Evolutionary conservation across 2,888 invertebrate genomes (phyloP).

Genomic region (Pheosia tremula): DNA sequence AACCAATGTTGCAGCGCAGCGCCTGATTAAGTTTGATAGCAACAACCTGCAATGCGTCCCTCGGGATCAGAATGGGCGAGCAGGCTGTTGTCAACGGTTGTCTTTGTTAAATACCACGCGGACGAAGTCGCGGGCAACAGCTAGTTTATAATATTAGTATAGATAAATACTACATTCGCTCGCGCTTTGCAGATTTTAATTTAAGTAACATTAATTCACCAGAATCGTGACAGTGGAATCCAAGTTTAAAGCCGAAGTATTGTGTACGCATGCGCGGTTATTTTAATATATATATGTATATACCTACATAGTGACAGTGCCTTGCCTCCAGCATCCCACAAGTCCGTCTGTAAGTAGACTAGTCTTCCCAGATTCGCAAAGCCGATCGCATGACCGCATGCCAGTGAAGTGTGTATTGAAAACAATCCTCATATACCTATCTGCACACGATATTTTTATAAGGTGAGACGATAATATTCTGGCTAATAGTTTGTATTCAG

Average conservation of each 20-base stretch:
- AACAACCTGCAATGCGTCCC: no score
- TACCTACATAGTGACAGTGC: background rate
- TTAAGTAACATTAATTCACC: background rate
- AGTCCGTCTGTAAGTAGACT: constrained; percentile 24
- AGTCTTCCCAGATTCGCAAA: constrained; percentile 20
- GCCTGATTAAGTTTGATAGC: no score
- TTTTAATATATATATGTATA: constrained; percentile 43
- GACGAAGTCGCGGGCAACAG: no score
- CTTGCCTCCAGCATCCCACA: constrained; percentile 44
- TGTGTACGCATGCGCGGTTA: constrained; percentile 54
- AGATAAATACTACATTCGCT: no score
- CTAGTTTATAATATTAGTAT: no score
- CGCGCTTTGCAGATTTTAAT: background rate
- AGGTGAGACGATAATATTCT: constrained; percentile 20
- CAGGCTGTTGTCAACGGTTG: no score
- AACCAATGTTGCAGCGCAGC: no score
- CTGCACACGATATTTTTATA: constrained; percentile 24
- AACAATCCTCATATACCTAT: constrained; percentile 36
- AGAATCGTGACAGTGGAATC: constrained; percentile 27
- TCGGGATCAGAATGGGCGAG: no score
- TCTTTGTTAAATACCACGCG: no score
- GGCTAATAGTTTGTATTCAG: no score
- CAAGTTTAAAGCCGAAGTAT: constrained; percentile 24
- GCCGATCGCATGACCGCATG: background rate
- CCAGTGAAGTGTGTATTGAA: constrained; percentile 11